These are phyloP conservation scores for Aspidapion aeneum DNA, from an alignment of 2,888 invertebrate genomes.

Conservation along the genomic window DNA sequence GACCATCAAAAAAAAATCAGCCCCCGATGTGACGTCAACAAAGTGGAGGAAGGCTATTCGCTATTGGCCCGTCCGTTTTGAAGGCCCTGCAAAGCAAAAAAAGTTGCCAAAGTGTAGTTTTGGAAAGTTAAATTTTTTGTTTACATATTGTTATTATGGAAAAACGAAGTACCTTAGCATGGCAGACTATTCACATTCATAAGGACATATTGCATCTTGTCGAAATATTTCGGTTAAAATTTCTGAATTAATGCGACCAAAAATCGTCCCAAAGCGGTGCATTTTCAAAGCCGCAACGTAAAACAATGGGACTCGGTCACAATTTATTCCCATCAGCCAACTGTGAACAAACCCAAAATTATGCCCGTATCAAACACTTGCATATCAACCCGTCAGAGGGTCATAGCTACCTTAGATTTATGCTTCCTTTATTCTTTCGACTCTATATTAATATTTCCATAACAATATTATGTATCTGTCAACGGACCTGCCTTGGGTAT, in stretches of 20 bases:
- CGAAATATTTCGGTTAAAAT: not conserved
- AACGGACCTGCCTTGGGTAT: constrained; percentile 36
- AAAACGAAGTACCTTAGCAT: too few species aligned
- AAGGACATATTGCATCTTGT: too few species aligned
- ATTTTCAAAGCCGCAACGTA: constrained; percentile 6
- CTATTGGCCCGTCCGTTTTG: too few species aligned
- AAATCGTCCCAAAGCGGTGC: not conserved
- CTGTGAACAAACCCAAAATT: constrained; percentile 23
- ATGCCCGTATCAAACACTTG: constrained; percentile 25
- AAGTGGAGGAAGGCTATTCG: too few species aligned
- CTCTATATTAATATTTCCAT: constrained; percentile 48
- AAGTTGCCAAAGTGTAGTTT: too few species aligned
- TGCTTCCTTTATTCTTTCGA: constrained; percentile 43
- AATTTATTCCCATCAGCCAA: constrained; percentile 28
- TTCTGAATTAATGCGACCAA: not conserved
- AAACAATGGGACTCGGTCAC: constrained; percentile 23
- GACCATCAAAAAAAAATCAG: too few species aligned
- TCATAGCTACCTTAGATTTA: constrained; percentile 39
- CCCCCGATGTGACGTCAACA: too few species aligned
- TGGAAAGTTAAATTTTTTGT: too few species aligned
- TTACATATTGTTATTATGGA: too few species aligned
- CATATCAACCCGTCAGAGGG: constrained; percentile 24
- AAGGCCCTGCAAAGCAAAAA: too few species aligned
- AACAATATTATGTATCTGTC: constrained; percentile 48
- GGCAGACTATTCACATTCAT: too few species aligned